Evolutionary conservation across 1,140 invertebrate genomes (phyloP).

Genomic region (Globodera rostochiensis): DNA sequence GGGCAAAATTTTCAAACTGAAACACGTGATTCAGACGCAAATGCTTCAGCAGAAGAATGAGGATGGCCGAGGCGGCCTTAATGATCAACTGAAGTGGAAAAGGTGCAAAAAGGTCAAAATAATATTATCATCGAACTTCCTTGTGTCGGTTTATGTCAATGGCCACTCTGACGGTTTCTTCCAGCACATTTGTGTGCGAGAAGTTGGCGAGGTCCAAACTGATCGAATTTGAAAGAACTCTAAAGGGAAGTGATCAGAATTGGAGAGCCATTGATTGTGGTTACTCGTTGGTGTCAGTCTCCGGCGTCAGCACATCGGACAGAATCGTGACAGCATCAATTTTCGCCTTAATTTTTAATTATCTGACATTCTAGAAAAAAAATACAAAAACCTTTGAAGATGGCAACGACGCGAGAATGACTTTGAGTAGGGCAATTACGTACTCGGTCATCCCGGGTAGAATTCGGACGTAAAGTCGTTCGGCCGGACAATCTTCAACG

Average conservation of each 20-base stretch:
- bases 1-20: slow-evolving; percentile 96
- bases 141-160: slow-evolving; percentile 98
- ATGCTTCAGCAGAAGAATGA: slow-evolving; percentile 90
- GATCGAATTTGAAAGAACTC: slow-evolving; percentile 62
- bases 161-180: slow-evolving; percentile 93
- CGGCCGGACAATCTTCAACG: slow-evolving; percentile 50
- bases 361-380: too few relatives aligned
- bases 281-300: slow-evolving; percentile 57
- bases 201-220: slow-evolving; percentile 53
- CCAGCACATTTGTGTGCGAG: slow-evolving; percentile 67
- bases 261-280: background rate
- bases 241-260: background rate
- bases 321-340: slow-evolving; percentile 97
- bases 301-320: slow-evolving; percentile 80
- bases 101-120: background rate
- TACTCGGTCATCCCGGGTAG: slow-evolving; percentile 59
- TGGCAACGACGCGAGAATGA: slow-evolving; percentile 91
- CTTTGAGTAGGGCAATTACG: slow-evolving; percentile 76
- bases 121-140: slow-evolving; percentile 72
- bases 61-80: slow-evolving; percentile 91
- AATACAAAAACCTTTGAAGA: slow-evolving; percentile 77
- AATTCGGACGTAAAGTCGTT: slow-evolving; percentile 53
- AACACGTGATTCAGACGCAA: slow-evolving; percentile 99
- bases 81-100: slow-evolving; percentile 82
- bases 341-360: slow-evolving; percentile 73